Conservation (phyloP, 2,113 vertebrate species). For the Lichenostomus cassidix region DNA sequence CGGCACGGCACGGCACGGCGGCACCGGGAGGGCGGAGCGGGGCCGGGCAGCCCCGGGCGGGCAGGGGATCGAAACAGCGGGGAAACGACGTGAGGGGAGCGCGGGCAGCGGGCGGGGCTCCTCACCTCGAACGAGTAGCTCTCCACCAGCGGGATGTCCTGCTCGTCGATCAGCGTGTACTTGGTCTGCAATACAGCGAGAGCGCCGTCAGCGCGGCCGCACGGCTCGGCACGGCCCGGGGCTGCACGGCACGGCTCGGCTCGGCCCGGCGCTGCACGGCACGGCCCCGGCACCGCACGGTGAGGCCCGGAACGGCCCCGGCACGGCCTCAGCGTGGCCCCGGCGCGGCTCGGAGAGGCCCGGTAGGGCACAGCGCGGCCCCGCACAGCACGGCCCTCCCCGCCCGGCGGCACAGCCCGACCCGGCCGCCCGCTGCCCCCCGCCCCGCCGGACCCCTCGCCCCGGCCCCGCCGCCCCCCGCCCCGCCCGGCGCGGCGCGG, state of each 20-base stretch:
- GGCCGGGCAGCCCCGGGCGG: background rate
- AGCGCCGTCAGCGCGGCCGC: background rate
- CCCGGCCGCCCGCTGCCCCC: background rate
- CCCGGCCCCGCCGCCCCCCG: no score
- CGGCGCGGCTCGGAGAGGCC: background rate
- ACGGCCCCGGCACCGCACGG: no score
- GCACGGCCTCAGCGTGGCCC: background rate
- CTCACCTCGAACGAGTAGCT: constrained; percentile 97
- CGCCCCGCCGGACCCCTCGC: no score
- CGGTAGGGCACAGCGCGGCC: background rate
- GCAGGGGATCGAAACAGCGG: fast-evolving
- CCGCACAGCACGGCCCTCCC: background rate
- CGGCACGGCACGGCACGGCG: no score
- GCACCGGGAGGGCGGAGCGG: background rate
- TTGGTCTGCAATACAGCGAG: constrained; percentile 84
- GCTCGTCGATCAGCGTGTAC: constrained; percentile 95
- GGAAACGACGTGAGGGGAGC: fast-evolving
- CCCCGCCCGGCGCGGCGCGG: no score
- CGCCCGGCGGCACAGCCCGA: no score
- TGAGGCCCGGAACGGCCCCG: no score
- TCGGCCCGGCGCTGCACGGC: no score
- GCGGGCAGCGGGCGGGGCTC: background rate
- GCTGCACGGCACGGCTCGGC: no score
- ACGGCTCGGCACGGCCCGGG: background rate
- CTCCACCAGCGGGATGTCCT: constrained; percentile 97